Evolutionary conservation across 1,140 invertebrate species (phyloP), one percentile per base, ranked within the genome.

Genomic region (Pinna nobilis): DNA sequence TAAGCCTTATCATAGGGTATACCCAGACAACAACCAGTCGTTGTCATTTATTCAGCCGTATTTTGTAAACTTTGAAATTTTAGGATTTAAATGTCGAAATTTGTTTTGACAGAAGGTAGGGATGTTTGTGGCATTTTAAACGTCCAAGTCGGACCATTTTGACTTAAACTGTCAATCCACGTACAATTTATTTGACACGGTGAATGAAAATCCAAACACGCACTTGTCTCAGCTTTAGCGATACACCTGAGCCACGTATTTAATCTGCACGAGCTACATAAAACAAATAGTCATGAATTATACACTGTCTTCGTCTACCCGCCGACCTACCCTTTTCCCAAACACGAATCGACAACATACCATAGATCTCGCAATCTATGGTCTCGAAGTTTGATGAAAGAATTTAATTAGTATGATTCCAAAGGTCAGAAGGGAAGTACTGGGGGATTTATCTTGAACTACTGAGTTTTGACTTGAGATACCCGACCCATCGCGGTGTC

Each of bases 21-120:
- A 63, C 59, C 49, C 33, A 50, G 30, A 18, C 7, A 7, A 25
- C 63, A 30, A 61, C 68, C 63, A 37, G 33, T 61, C 39, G 20
- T 30, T 70, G 59, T 61, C 68, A 70, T 50, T 49, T 70, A 60
- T 39, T n/a, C 68, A 37, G 47, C 20, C 39, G 28, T 28, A 61
- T 61, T 70, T 61, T 51, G 44, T 70, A 70, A 70, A 70, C 68
- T 70, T 70, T 60, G 68, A 70, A 70, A 70, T 70, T 70, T 70
- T 60, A 15, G 68, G 68, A 70, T 70, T 70, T 70, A 70, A 70
- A 50, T 60, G 68, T 61, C 59, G 68, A 61, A 60, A 39, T 70
- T 47, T 70, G 68, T 70, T 70, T 61, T 70, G 68, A 70, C 68
- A 70, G 57, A 33, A 63, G 39, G 55, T 70, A 50, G 68, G 68